phyloP scores from a whole-genome alignment of 2,888 invertebrate species.

The Caenorhabditis panamensis region DNA sequence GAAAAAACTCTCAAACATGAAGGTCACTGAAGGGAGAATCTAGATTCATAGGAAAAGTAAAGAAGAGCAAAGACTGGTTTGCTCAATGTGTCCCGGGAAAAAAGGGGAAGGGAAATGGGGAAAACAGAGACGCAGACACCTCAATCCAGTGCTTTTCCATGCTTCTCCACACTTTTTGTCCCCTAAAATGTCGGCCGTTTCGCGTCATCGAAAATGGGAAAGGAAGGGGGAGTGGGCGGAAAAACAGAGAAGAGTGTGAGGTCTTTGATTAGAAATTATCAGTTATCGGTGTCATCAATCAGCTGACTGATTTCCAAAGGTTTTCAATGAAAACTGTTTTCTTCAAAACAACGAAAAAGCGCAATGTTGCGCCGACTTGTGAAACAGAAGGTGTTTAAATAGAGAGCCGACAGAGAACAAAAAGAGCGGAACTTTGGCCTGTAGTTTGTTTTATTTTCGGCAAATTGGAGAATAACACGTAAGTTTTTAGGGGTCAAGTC shows the following conservation, averaged over 20 bases:
- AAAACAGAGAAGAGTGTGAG: conserved; percentile 1
- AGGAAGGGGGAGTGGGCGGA: neutral
- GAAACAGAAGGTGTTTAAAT: too few species aligned
- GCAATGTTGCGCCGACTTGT: conserved; percentile 4
- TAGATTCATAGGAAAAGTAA: conserved; percentile 11
- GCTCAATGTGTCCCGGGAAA: conserved; percentile 25
- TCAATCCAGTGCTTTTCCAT: conserved; percentile 37
- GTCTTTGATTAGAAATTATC: too few species aligned
- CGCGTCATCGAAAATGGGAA: neutral
- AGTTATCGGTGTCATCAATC: too few species aligned
- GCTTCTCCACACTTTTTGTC: conserved; percentile 19
- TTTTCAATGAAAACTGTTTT: too few species aligned
- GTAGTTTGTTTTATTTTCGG: neutral
- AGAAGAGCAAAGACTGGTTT: conserved; percentile 42
- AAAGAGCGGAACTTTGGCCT: neutral
- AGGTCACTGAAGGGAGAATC: conserved; percentile 25
- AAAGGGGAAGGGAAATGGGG: conserved; percentile 2
- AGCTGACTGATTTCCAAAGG: conserved; percentile 6
- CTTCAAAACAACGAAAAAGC: too few species aligned
- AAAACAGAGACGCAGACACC: conserved; percentile 42
- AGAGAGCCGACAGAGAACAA: too few species aligned
- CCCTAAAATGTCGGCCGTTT: neutral
- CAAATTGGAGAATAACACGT: neutral
- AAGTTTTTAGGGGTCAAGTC: conserved; percentile 1
- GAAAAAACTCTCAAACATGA: conserved; percentile 36